Conservation (phyloP, 1,140 invertebrate species). For the Drosophila watanabei region DNA sequence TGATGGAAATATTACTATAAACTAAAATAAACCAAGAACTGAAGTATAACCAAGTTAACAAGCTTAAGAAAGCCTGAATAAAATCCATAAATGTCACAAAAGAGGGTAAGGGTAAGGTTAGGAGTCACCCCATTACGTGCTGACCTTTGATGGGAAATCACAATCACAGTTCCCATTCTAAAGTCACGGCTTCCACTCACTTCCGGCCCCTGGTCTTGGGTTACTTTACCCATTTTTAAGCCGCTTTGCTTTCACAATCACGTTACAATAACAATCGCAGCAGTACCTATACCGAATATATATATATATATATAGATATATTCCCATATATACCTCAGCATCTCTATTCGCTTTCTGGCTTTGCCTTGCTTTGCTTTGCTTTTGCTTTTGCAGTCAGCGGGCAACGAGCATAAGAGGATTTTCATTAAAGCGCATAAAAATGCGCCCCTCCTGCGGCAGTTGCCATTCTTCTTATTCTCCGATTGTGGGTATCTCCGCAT, state of each 20-base stretch:
- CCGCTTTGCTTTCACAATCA: slow-evolving; percentile 52
- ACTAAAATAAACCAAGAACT: not conserved
- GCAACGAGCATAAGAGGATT: slow-evolving; percentile 74
- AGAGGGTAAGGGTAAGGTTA: not conserved
- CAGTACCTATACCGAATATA: slow-evolving; percentile 3
- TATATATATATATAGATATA: not conserved
- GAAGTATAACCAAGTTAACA: not conserved
- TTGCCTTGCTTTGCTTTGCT: too few species aligned
- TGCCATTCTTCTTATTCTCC: slow-evolving; percentile 52
- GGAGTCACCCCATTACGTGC: not conserved
- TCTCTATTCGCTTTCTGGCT: slow-evolving; percentile 38
- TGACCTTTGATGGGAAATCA: slow-evolving; percentile 2
- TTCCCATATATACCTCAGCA: slow-evolving; percentile 5
- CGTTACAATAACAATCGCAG: slow-evolving; percentile 51
- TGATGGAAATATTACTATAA: too few species aligned
- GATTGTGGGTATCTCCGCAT: slow-evolving; percentile 58
- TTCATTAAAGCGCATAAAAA: slow-evolving; percentile 81
- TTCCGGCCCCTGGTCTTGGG: slow-evolving; percentile 4
- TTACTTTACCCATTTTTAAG: slow-evolving; percentile 36
- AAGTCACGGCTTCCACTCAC: not conserved
- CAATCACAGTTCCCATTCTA: not conserved
- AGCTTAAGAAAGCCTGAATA: not conserved
- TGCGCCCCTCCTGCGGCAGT: slow-evolving; percentile 43
- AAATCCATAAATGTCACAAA: not conserved
- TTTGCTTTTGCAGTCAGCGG: slow-evolving; percentile 31